phyloP scores from a whole-genome alignment of 2,113 vertebrate species.

The Leptocoma aspasia region DNA sequence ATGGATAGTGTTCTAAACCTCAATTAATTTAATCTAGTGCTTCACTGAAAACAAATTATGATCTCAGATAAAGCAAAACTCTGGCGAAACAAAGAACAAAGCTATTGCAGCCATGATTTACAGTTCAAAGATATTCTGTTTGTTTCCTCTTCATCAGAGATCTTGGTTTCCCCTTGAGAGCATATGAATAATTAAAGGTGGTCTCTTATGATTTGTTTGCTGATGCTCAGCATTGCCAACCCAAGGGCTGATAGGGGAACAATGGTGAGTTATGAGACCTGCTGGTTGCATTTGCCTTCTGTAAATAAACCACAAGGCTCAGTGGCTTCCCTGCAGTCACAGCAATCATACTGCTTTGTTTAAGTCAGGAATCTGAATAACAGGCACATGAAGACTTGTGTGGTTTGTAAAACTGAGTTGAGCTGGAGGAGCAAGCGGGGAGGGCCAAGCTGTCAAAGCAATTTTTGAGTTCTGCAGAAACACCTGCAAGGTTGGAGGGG shows the following conservation, averaged over 20 bases:
- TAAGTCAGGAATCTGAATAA: not conserved
- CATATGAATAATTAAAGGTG: conserved; percentile 70
- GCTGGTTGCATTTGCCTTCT: conserved; percentile 36
- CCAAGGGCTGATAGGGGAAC: conserved; percentile 27
- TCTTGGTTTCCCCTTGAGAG: conserved; percentile 54
- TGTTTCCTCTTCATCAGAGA: conserved; percentile 59
- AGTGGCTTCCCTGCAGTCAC: conserved; percentile 4
- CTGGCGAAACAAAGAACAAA: conserved; percentile 67
- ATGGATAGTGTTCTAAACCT: conserved; percentile 72
- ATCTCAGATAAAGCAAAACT: conserved; percentile 70
- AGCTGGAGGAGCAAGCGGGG: not conserved
- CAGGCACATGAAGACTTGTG: not conserved
- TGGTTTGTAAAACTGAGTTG: not conserved
- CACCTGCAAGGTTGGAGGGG: not conserved
- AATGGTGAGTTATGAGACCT: not conserved
- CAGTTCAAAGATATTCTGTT: conserved; percentile 69
- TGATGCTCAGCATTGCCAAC: not conserved
- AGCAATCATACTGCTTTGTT: conserved; percentile 12
- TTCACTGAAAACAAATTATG: conserved; percentile 76
- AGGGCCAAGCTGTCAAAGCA: not conserved
- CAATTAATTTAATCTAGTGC: conserved; percentile 77
- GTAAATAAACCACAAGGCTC: conserved; percentile 38
- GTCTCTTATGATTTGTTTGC: conserved; percentile 54
- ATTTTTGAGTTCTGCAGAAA: not conserved
- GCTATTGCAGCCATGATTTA: conserved; percentile 45